These are phyloP conservation scores for Phylloscopus collybita DNA, from an alignment of 2,797 vertebrate species.

Conservation along the genomic window DNA sequence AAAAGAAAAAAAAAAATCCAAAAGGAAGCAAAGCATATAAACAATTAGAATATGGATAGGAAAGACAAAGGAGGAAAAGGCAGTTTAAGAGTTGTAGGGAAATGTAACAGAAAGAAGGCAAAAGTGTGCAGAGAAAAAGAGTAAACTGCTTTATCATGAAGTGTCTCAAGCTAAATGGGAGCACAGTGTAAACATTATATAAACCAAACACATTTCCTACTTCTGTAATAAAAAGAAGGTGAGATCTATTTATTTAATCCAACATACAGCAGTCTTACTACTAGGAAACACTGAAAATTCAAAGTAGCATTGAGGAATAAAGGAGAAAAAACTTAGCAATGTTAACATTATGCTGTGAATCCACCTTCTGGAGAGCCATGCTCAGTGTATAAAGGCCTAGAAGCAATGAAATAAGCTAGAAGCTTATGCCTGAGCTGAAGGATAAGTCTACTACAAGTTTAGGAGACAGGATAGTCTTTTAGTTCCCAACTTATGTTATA, in stretches of 20 bases:
- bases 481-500: background rate
- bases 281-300: background rate
- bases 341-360: background rate
- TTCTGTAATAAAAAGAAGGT: background rate
- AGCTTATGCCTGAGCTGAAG: background rate
- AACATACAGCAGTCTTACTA: background rate
- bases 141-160: background rate
- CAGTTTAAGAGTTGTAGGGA: background rate
- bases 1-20: background rate
- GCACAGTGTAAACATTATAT: background rate
- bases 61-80: background rate
- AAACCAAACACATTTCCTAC: background rate
- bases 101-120: background rate
- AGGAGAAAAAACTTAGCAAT: background rate
- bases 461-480: background rate
- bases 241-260: background rate
- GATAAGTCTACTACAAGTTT: background rate
- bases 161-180: background rate
- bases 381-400: background rate
- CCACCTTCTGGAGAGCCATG: background rate
- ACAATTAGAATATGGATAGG: background rate
- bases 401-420: background rate
- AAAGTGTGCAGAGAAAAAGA: background rate
- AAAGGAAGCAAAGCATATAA: background rate
- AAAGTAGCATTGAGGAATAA: background rate